Percentiles rank a stretch among this genome's conserved stretches.
Conservation (phyloP, 92 coral and sea anemone genomes). For the Heliopora coerulea region DNA sequence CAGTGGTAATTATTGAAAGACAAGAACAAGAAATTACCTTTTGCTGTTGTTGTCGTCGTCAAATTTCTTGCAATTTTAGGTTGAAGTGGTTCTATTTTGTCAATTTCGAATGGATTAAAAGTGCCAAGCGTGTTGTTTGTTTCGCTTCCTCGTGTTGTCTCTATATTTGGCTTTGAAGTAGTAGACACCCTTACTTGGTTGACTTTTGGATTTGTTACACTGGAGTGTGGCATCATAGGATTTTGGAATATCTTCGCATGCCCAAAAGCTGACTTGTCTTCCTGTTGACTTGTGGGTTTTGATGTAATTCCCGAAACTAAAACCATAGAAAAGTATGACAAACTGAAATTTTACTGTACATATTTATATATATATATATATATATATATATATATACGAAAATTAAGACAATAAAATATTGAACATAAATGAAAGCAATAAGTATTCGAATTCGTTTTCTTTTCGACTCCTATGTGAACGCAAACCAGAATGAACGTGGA, state of each 20-base stretch:
- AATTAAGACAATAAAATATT: too few species aligned
- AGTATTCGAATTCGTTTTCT: too few species aligned
- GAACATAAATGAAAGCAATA: too few species aligned
- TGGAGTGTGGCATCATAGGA: neutral
- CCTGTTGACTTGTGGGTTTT: neutral
- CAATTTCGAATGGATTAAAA: slow-evolving; percentile 17
- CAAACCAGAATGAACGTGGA: too few species aligned
- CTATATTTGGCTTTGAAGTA: neutral
- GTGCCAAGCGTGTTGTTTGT: neutral
- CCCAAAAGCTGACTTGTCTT: neutral
- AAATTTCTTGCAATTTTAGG: neutral
- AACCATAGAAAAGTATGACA: neutral
- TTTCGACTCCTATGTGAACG: too few species aligned
- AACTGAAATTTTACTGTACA: too few species aligned
- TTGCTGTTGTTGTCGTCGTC: slow-evolving; percentile 2
- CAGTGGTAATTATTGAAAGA: too few species aligned
- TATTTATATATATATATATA: too few species aligned
- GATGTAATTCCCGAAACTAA: neutral
- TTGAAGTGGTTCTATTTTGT: slow-evolving; percentile 24
- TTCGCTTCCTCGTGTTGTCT: neutral
- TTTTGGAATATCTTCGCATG: too few species aligned
- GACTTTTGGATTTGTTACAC: neutral
- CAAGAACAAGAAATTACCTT: slow-evolving; percentile 4
- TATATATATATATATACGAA: too few species aligned
- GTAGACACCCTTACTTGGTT: neutral